phyloP scores from a whole-genome alignment of 2,113 vertebrate species.

The Mus pahari region DNA sequence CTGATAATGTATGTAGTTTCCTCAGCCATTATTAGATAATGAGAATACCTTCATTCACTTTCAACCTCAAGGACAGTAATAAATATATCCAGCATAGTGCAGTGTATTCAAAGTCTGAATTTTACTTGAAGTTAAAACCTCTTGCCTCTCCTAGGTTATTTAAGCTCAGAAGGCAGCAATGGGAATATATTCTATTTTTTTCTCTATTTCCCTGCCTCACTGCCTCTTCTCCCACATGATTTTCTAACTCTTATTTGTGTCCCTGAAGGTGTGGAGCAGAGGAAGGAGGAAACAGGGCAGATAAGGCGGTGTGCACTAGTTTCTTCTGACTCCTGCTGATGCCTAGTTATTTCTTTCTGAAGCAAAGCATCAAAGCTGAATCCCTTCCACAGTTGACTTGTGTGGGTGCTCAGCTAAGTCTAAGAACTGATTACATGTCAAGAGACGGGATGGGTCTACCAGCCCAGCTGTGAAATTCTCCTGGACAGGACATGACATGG shows the following conservation, averaged over 20 bases:
- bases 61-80: constrained; percentile 7
- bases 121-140: constrained; percentile 27
- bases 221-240: neutral
- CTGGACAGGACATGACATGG: neutral
- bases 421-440: neutral
- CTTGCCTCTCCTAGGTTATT: neutral
- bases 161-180: neutral
- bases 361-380: too few species aligned
- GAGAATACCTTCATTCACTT: constrained; percentile 10
- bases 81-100: neutral
- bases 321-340: neutral
- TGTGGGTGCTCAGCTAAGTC: neutral
- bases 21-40: neutral
- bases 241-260: neutral
- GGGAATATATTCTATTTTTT: neutral
- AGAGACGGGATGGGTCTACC: neutral
- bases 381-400: neutral
- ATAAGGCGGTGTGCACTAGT: accelerated
- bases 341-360: neutral
- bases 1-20: neutral
- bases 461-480: neutral
- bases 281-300: neutral
- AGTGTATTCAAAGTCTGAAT: neutral
- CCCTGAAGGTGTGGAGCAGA: neutral
- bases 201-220: neutral